A percentile compares a stretch with the other conserved stretches of the same genome.
These are phyloP conservation scores for Stylophora pistillata DNA, from an alignment of 64 coral and sea anemone species.

Conservation along the genomic window DNA sequence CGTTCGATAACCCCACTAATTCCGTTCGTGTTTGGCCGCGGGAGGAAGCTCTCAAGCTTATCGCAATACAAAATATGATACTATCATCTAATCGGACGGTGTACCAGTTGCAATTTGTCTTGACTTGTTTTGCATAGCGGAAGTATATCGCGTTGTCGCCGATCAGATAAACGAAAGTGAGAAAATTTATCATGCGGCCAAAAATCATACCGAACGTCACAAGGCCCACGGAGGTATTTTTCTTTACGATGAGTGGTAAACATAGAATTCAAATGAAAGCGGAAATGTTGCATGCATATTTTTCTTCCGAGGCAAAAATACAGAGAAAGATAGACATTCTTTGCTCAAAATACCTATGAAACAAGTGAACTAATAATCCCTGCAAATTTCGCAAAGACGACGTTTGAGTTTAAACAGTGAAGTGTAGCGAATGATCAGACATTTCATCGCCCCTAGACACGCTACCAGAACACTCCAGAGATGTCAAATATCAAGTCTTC, in stretches of 20 bases:
- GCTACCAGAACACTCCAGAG: background rate
- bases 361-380: background rate
- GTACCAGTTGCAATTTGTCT: background rate
- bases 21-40: background rate
- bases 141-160: background rate
- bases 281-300: background rate
- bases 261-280: background rate
- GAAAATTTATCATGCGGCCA: background rate
- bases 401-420: background rate
- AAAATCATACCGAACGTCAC: background rate
- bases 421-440: background rate
- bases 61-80: background rate
- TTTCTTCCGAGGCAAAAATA: background rate
- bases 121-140: background rate
- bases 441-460: conserved; percentile 15
- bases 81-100: background rate
- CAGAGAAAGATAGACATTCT: background rate
- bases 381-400: background rate
- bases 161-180: background rate
- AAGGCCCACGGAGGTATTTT: background rate
- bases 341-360: background rate
- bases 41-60: background rate
- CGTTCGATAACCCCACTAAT: background rate
- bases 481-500: background rate
- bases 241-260: background rate